Evolutionary conservation across 2,888 invertebrate genomes (phyloP).

Genomic region (Drosophila yooni): DNA sequence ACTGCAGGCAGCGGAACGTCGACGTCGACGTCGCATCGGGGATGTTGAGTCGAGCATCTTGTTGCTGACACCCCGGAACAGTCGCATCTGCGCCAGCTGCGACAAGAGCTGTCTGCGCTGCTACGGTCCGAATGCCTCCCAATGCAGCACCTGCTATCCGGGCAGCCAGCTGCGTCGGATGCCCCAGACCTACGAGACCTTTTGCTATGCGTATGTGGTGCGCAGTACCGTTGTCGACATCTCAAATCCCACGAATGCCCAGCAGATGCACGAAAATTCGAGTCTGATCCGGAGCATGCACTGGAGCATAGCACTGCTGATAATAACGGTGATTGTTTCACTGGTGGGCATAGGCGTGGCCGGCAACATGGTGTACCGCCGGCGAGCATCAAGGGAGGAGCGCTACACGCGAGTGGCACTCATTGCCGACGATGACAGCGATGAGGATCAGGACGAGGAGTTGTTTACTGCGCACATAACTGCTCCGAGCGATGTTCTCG

Average conservation of each 20-base stretch:
- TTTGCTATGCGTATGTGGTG: constrained; percentile 82
- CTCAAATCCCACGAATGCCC: constrained; percentile 25
- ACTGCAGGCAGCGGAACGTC: constrained; percentile 75
- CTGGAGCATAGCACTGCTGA: constrained; percentile 67
- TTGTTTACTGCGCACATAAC: constrained; percentile 42
- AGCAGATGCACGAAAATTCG: constrained; percentile 2
- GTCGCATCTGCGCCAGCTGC: constrained; percentile 73
- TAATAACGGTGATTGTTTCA: constrained; percentile 52
- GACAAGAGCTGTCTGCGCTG: constrained; percentile 82
- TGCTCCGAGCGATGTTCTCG: constrained; percentile 26
- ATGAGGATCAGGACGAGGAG: constrained; percentile 59
- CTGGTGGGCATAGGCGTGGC: constrained; percentile 43
- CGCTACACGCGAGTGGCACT: constrained; percentile 78
- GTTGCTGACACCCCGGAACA: constrained; percentile 37
- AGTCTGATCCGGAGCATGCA: constrained; percentile 39
- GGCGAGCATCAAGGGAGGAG: constrained; percentile 44
- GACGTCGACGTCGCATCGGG: constrained; percentile 36
- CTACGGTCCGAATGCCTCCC: constrained; percentile 79
- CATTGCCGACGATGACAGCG: constrained; percentile 61
- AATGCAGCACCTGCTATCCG: constrained; percentile 82
- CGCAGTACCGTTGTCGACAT: constrained; percentile 72
- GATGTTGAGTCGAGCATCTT: constrained; percentile 10
- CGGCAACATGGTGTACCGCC: constrained; percentile 46
- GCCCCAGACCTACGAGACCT: constrained; percentile 75
- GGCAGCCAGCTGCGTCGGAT: constrained; percentile 80